Evolutionary conservation across 2,797 vertebrate genomes (phyloP).

Genomic region (Tapera naevia): DNA sequence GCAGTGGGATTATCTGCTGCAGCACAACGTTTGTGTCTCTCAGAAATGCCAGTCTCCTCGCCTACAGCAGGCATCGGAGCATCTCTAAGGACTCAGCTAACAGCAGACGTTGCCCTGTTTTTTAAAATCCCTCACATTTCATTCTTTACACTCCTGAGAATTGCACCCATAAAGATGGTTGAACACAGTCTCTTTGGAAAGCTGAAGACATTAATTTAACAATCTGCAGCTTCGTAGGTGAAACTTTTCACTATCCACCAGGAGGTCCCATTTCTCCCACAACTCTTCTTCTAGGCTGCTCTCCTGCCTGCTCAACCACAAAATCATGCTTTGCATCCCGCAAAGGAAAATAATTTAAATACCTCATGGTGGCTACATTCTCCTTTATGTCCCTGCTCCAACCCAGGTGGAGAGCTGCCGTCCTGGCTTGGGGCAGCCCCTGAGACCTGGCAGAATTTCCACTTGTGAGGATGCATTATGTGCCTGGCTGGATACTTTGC

Average conservation of each 20-base stretch:
- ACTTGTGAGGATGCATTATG: rapidly evolving
- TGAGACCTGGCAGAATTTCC: rapidly evolving
- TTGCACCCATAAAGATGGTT: not conserved
- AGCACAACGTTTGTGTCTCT: not conserved
- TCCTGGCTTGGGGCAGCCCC: not conserved
- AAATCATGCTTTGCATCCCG: not conserved
- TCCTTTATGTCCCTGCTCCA: not conserved
- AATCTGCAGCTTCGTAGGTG: not conserved
- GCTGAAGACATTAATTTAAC: not conserved
- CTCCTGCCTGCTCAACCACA: not conserved
- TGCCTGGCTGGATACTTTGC: not conserved
- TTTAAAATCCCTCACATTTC: not conserved
- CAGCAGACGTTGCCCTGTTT: not conserved
- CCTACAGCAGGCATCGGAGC: not conserved
- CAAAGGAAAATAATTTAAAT: not conserved
- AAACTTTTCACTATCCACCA: not conserved
- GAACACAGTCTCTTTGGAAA: not conserved
- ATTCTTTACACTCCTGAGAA: not conserved
- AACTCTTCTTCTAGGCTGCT: not conserved
- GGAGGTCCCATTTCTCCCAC: not conserved
- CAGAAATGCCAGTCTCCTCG: not conserved
- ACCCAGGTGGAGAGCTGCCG: not conserved
- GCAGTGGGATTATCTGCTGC: not conserved
- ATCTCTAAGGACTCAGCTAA: not conserved
- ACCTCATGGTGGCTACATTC: not conserved